Evolutionary conservation across 2,113 vertebrate genomes (phyloP).

Genomic region (Podiceps cristatus): DNA sequence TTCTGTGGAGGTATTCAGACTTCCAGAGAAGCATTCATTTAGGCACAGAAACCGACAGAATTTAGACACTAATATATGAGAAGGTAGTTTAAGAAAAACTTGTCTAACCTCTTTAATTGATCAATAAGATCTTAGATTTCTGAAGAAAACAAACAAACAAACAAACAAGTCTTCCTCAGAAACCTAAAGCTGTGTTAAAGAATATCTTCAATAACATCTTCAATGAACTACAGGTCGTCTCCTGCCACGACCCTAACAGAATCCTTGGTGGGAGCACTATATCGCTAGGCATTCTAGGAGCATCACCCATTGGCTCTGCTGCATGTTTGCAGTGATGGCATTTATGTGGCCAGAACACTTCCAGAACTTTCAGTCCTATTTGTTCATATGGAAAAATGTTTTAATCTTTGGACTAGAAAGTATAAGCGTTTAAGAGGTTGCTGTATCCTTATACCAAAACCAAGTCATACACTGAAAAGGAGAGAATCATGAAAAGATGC

Average conservation of each 20-base stretch:
- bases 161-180: not conserved
- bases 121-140: not conserved
- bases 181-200: not conserved
- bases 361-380: not conserved
- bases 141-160: too few relatives aligned
- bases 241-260: not conserved
- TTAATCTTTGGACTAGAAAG: not conserved
- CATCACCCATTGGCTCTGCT: not conserved
- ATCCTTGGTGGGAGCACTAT: not conserved
- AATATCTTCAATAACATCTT: not conserved
- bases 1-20: not conserved
- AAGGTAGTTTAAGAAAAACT: not conserved
- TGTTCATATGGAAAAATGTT: not conserved
- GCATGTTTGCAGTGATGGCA: not conserved
- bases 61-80: not conserved
- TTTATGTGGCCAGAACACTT: not conserved
- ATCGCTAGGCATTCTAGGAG: not conserved
- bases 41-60: not conserved
- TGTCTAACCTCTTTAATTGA: not conserved
- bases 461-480: not conserved
- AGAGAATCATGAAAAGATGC: not conserved
- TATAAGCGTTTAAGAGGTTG: fast-evolving
- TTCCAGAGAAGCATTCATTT: not conserved
- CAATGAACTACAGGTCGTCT: not conserved
- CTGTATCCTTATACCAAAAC: fast-evolving